Conservation (phyloP, 2,797 vertebrate genomes). For the Rhynchotus rufescens region DNA sequence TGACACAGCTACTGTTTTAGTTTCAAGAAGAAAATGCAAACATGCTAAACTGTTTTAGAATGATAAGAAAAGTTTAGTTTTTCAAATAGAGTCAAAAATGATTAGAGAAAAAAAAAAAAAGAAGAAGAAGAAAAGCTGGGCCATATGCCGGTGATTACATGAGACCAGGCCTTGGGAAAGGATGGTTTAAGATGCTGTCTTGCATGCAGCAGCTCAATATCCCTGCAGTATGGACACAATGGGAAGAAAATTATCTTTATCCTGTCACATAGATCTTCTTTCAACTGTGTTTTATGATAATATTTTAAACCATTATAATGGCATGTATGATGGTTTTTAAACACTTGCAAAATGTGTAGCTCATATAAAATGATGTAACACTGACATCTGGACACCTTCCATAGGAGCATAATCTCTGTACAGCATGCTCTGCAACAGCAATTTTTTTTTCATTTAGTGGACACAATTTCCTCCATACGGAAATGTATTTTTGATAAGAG, state of each 20-base stretch:
- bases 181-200: neutral
- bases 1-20: neutral
- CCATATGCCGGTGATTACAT: neutral
- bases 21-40: neutral
- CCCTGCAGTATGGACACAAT: neutral
- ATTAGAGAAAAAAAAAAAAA: neutral
- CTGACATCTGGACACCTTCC: neutral
- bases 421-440: neutral
- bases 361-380: neutral
- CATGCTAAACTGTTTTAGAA: neutral
- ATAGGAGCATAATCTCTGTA: neutral
- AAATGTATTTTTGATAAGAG: conserved; percentile 53
- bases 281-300: neutral
- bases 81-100: neutral
- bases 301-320: conserved; percentile 17
- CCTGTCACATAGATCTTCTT: neutral
- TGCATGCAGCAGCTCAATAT: neutral
- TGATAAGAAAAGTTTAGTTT: neutral
- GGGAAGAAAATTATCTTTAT: conserved; percentile 6
- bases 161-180: neutral
- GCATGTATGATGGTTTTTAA: neutral
- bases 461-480: conserved; percentile 39
- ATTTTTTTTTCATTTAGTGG: neutral
- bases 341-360: neutral
- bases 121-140: neutral